A percentile compares a stretch with the other conserved stretches of the same genome.
Conservation (phyloP, 2,113 vertebrate genomes). For the Podiceps cristatus region DNA sequence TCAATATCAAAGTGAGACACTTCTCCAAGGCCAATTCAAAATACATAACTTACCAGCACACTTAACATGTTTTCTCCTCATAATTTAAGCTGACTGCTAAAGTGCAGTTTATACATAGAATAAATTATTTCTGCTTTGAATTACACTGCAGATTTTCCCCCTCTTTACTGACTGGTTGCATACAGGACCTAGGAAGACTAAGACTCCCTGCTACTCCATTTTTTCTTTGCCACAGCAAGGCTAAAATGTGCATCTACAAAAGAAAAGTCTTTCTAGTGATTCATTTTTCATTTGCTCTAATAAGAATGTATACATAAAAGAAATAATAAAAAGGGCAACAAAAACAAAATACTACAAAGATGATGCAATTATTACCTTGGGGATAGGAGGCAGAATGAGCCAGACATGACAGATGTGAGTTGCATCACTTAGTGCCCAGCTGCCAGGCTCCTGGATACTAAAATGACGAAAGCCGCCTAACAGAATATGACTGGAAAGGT, state of each 20-base stretch:
- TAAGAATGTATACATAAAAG: neutral
- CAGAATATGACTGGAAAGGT: constrained; percentile 3
- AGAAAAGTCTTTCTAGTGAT: neutral
- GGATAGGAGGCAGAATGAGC: neutral
- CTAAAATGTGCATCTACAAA: neutral
- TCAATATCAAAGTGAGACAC: neutral
- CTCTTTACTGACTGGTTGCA: neutral
- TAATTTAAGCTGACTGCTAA: neutral
- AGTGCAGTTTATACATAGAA: neutral
- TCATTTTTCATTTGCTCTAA: neutral
- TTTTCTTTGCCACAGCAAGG: neutral
- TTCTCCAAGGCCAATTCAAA: neutral
- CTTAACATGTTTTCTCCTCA: neutral
- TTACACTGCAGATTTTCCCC: neutral
- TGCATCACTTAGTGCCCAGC: neutral
- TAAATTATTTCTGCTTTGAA: neutral
- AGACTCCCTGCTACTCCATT: neutral
- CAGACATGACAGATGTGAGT: constrained; percentile 1
- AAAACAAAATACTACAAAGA: constrained; percentile 26
- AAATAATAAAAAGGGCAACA: neutral
- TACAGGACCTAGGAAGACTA: neutral
- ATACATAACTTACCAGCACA: neutral
- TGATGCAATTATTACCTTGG: constrained; percentile 20
- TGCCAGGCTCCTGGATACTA: neutral
- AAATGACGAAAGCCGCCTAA: neutral